Base-by-base conservation (phyloP, 2,888 invertebrate genomes). In the Hemaris fuciformis region DNA sequence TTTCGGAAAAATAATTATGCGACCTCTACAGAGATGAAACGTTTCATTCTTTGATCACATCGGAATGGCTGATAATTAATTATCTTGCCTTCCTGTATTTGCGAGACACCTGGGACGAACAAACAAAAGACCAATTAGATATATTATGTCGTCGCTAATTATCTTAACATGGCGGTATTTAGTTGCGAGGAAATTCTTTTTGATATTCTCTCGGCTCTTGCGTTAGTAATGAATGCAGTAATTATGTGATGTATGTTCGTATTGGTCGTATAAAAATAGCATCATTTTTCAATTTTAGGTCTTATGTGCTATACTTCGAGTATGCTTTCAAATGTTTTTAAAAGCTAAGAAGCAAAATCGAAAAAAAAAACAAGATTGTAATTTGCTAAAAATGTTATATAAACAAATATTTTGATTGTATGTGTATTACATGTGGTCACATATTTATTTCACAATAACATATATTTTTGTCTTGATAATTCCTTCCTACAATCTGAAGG, bases 121-220 rank as follows among this genome's bases (percentile, higher is more conserved):
- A 53, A 53, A 53, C 53, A 53, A 31, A 15, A 53, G 53, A 31
- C 53, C 53, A 53, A 53, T 43, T 43, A 43, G 43, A 43, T 53
- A 53, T 53, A 23, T 45, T 45, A 27, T 48, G 48, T 53, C 31
- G 18, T 8, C 6, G 10, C 31, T 53, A 53, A 53, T 53, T 53
- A 53, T 27, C 53, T 53, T 53, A 31, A 53, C 31, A 31, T 31
- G 15, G 27, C 27, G 1, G 31, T 18, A 31, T n/a, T n/a, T n/a
- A n/a, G 8, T 10, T 15, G 3, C 18, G 53, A 27, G 48, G 15
- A 18, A 5, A 31, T 18, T 8, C 18, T 0, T n/a, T 46, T 15
- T 53, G 27, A 31, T 31, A 53, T 53, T 18, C 18, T 1, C 2
- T 8, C 2, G 7, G 20, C 10, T 43, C 18, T 43, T 43, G 43